Evolutionary conservation across 2,888 invertebrate genomes (phyloP).

Genomic region (Drosophila rellima): DNA sequence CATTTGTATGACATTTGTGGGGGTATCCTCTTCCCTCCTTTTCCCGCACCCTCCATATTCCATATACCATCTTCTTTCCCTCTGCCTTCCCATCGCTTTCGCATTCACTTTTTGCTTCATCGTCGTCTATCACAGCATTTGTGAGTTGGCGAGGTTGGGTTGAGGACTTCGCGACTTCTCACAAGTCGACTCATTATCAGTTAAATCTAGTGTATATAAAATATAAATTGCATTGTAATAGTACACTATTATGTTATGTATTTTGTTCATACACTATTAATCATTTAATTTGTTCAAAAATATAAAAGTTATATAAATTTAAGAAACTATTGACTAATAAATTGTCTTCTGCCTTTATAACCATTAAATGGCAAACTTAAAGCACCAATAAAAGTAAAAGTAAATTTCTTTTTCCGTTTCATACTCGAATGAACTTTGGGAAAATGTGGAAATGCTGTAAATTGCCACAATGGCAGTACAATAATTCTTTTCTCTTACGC

Average conservation of each 20-base stretch:
- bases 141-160: constrained; percentile 11
- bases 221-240: too few species aligned
- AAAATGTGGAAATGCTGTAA: constrained; percentile 24
- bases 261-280: too few species aligned
- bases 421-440: not conserved
- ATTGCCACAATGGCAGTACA: constrained; percentile 13
- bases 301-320: not conserved
- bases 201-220: too few species aligned
- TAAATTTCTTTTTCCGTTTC: not conserved
- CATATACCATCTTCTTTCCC: not conserved
- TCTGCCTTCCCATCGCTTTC: not conserved
- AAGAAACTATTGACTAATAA: not conserved
- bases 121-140: constrained; percentile 51
- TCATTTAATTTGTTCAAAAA: too few species aligned
- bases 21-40: constrained; percentile 30
- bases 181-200: too few species aligned
- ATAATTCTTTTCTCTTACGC: not conserved
- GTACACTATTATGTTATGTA: too few species aligned
- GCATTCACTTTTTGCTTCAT: constrained; percentile 39
- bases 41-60: constrained; percentile 4
- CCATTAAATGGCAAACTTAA: not conserved
- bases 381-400: not conserved
- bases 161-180: too few species aligned
- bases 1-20: constrained; percentile 79
- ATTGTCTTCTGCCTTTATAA: not conserved